A percentile compares a stretch with the other conserved stretches of the same genome.
Conservation (phyloP, 2,888 invertebrate species). For the Drosophila peninsularis region DNA sequence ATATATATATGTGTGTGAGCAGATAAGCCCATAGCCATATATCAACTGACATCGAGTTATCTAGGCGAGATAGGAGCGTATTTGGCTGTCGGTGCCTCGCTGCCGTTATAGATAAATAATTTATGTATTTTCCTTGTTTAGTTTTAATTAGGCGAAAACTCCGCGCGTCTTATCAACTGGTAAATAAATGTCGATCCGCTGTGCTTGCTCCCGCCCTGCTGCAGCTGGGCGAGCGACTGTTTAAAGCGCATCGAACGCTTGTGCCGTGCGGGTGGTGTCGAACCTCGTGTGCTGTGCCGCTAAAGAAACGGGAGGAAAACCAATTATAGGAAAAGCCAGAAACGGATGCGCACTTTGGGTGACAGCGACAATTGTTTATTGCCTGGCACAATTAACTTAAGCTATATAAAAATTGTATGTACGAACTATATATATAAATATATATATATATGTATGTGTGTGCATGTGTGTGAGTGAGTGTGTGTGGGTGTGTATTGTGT, state of each 20-base stretch:
- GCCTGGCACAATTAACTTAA: conserved; percentile 63
- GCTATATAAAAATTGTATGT: conserved; percentile 68
- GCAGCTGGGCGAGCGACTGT: conserved; percentile 5
- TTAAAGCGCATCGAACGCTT: conserved; percentile 44
- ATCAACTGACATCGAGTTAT: conserved; percentile 17
- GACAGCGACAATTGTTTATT: conserved; percentile 67
- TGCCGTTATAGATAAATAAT: conserved; percentile 4
- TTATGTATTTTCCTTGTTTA: conserved; percentile 38
- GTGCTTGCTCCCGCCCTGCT: conserved; percentile 16
- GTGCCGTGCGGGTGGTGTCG: conserved; percentile 39
- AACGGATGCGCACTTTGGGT: conserved; percentile 12
- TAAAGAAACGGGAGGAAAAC: neutral
- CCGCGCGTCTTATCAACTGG: conserved; percentile 44
- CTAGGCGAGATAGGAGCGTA: conserved; percentile 22
- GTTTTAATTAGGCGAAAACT: conserved; percentile 43
- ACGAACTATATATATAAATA: conserved; percentile 37
- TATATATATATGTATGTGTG: conserved; percentile 21
- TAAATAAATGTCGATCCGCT: conserved; percentile 33
- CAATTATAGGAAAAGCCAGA: neutral
- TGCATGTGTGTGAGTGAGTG: conserved; percentile 1
- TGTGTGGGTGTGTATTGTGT: conserved; percentile 8
- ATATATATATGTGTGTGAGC: neutral
- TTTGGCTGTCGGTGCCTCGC: conserved; percentile 13
- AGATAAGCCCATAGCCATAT: conserved; percentile 4
- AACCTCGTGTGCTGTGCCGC: conserved; percentile 5